Percentiles rank a stretch among this genome's conserved stretches.
phyloP scores from a whole-genome alignment of 2,888 invertebrate species.

The Drosophila recens region DNA sequence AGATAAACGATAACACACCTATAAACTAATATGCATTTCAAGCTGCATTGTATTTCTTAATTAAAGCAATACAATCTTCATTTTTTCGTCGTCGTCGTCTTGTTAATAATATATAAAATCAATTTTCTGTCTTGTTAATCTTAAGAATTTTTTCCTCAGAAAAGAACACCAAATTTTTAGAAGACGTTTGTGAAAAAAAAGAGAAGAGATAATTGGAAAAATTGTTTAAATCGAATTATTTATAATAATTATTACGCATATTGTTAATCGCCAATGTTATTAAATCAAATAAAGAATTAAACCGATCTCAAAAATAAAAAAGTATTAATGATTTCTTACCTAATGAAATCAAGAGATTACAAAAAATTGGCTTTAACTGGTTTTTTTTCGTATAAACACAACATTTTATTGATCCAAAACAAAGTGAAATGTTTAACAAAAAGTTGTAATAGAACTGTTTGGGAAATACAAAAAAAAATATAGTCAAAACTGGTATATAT shows the following conservation, averaged over 20 bases:
- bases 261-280: slow-evolving; percentile 74
- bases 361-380: background rate
- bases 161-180: slow-evolving; percentile 57
- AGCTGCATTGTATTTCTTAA: slow-evolving; percentile 36
- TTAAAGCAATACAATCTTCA: slow-evolving; percentile 22
- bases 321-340: background rate
- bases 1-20: slow-evolving; percentile 30
- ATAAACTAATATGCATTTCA: slow-evolving; percentile 35
- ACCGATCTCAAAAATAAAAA: slow-evolving; percentile 32
- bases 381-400: slow-evolving; percentile 1
- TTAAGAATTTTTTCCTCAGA: slow-evolving; percentile 53
- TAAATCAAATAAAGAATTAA: slow-evolving; percentile 47
- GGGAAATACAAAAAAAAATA: slow-evolving; percentile 10
- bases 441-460: background rate
- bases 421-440: slow-evolving; percentile 9
- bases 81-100: slow-evolving; percentile 16
- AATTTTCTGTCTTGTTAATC: slow-evolving; percentile 55
- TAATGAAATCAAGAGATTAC: background rate
- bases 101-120: slow-evolving; percentile 31
- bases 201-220: slow-evolving; percentile 1
- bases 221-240: slow-evolving; percentile 44
- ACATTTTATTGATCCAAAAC: slow-evolving; percentile 32
- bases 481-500: background rate
- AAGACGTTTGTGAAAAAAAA: slow-evolving; percentile 36
- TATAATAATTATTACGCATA: slow-evolving; percentile 55